Base-by-base conservation (phyloP, 2,888 invertebrate genomes). In the Athalia rosae region DNA sequence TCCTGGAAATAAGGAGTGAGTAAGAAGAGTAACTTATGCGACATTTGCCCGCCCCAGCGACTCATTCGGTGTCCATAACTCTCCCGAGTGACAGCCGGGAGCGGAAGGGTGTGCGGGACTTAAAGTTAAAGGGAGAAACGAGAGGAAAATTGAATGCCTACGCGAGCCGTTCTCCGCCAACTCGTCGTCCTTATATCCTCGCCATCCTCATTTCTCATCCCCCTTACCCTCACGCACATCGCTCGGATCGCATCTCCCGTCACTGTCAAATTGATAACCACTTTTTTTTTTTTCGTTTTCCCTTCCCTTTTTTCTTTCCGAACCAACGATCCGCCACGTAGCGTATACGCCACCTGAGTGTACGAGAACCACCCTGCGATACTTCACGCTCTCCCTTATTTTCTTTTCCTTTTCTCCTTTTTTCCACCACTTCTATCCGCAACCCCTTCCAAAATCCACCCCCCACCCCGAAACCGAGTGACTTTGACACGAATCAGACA, bases 51-150 rank as follows among this genome's bases (percentile, higher is more conserved):
- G 87, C 88, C 88, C 74, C 88, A 87, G 88, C 89, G 85, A 88
- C 89, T 89, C 89, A 88, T 87, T 88, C 87, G 84, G 85, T 85
- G 84, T 85, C 87, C 87, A 89, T 89, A 89, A 89, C 85, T 89
- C 88, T 88, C 84, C 53, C 79, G 84, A 85, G 87, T 87, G 89
- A 89, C 89, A 88, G 88, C 83, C 85, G 82, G 83, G 86, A 89
- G 87, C 88, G 87, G 89, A 89, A 89, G 87, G 87, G 86, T 86
- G 87, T 79, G 77, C 77, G 78, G 62, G 76, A 71, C 73, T 61
- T 67, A n/a, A 48, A 61, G 71, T 62, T 64, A 13, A 45, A 11
- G 53, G 48, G 48, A 62, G 74, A 41, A 74, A 45, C 11, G 15
- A 50, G 50, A 59, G 84, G 84, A 80, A 87, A 85, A 87, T 87